Evolutionary conservation across 1,140 invertebrate species (phyloP).

Genomic region (Lysiphlebus fabarum): DNA sequence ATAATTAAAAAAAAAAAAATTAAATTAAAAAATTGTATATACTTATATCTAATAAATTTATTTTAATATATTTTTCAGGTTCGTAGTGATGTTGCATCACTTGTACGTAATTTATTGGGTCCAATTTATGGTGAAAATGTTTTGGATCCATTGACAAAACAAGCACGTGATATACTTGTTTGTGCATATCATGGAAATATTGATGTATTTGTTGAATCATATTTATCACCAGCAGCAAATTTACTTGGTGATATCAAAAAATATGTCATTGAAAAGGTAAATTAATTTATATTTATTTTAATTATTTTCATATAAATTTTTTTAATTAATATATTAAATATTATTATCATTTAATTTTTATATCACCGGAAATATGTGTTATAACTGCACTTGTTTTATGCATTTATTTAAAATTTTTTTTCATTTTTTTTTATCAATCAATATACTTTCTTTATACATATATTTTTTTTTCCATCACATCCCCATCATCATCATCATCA

Average conservation of each 20-base stretch:
- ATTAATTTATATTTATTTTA: conserved; percentile 22
- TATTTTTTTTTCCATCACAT: too few relatives aligned
- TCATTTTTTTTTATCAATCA: too few relatives aligned
- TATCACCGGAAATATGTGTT: too few relatives aligned
- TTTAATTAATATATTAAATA: too few relatives aligned
- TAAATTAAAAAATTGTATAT: too few relatives aligned
- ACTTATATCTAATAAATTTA: conserved; percentile 4
- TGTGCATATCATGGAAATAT: conserved; percentile 64
- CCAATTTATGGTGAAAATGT: conserved; percentile 59
- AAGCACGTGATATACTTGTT: conserved; percentile 66
- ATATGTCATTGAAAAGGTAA: conserved; percentile 46
- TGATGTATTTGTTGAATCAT: conserved; percentile 61
- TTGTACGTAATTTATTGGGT: conserved; percentile 64
- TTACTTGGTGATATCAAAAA: conserved; percentile 55
- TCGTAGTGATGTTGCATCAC: conserved; percentile 56
- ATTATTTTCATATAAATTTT: too few relatives aligned
- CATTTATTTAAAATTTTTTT: too few relatives aligned
- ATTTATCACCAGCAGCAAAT: conserved; percentile 62
- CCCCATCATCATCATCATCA: too few relatives aligned
- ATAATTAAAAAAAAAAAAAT: conserved; percentile 3
- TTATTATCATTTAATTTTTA: too few relatives aligned
- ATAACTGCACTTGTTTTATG: too few relatives aligned
- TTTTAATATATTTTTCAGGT: conserved; percentile 43
- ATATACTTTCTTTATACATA: too few relatives aligned
- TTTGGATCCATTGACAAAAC: conserved; percentile 61